Conservation (phyloP, 2,888 invertebrate genomes). For the Microctonus hyperodae region DNA sequence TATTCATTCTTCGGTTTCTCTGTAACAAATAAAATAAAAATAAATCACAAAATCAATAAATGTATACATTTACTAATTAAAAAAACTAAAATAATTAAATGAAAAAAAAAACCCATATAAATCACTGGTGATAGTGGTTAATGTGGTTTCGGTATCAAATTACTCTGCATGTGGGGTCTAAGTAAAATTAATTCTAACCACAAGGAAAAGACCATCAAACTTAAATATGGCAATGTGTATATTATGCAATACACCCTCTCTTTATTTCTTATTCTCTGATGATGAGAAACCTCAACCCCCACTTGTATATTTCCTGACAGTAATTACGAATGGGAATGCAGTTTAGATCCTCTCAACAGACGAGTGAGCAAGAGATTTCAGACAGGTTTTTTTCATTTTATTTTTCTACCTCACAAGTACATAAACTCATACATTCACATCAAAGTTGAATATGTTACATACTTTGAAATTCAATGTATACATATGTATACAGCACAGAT, state of each 20-base stretch:
- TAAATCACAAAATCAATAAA: no score
- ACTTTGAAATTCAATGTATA: not conserved
- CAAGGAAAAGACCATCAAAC: not conserved
- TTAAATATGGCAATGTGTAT: not conserved
- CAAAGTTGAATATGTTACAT: not conserved
- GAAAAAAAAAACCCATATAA: not conserved
- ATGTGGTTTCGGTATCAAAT: not conserved
- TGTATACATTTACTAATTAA: no score
- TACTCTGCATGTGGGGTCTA: not conserved
- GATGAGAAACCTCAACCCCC: not conserved
- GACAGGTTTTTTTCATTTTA: not conserved
- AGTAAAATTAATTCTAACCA: not conserved
- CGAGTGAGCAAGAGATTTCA: not conserved
- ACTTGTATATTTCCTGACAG: not conserved
- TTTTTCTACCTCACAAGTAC: not conserved
- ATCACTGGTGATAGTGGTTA: not conserved
- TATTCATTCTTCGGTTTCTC: slow-evolving; percentile 93
- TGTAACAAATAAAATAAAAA: slow-evolving; percentile 65
- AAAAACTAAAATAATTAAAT: no score
- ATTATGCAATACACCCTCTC: not conserved
- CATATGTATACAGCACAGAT: not conserved
- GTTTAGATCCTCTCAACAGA: not conserved
- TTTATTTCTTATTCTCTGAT: not conserved
- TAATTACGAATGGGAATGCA: not conserved
- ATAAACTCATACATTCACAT: not conserved